Conservation (phyloP, 2,888 invertebrate species). For the Mythimna impura region DNA sequence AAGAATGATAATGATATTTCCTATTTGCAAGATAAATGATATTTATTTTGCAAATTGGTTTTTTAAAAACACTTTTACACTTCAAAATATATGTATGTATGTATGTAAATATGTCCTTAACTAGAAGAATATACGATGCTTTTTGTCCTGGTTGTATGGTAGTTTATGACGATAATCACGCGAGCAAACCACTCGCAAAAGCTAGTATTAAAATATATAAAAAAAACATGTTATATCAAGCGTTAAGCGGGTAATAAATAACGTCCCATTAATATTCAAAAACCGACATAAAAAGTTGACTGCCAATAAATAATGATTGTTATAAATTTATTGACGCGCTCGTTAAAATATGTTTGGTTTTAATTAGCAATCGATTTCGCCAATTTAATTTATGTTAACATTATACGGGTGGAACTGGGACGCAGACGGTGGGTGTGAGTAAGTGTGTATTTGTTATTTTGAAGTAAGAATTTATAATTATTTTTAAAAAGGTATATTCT, state of each 20-base stretch:
- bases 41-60: too few species aligned
- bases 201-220: slow-evolving; percentile 47
- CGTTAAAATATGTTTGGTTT: slow-evolving; percentile 77
- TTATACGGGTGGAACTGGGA: slow-evolving; percentile 60
- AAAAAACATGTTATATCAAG: slow-evolving; percentile 62
- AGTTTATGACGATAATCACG: background rate
- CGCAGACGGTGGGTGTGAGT: slow-evolving; percentile 26
- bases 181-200: background rate
- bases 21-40: too few species aligned
- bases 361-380: slow-evolving; percentile 73
- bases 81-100: too few species aligned
- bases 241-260: slow-evolving; percentile 69
- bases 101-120: too few species aligned
- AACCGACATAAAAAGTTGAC: slow-evolving; percentile 74
- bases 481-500: background rate
- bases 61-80: too few species aligned
- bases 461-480: background rate
- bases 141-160: background rate
- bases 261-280: slow-evolving; percentile 75
- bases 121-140: too few species aligned
- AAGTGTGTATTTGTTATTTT: slow-evolving; percentile 44
- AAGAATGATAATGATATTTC: too few species aligned
- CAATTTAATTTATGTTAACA: slow-evolving; percentile 66
- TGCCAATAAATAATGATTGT: slow-evolving; percentile 76
- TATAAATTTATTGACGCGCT: slow-evolving; percentile 75